Base-by-base conservation (phyloP, 2,888 invertebrate species). In the Strigamia crassipes region DNA sequence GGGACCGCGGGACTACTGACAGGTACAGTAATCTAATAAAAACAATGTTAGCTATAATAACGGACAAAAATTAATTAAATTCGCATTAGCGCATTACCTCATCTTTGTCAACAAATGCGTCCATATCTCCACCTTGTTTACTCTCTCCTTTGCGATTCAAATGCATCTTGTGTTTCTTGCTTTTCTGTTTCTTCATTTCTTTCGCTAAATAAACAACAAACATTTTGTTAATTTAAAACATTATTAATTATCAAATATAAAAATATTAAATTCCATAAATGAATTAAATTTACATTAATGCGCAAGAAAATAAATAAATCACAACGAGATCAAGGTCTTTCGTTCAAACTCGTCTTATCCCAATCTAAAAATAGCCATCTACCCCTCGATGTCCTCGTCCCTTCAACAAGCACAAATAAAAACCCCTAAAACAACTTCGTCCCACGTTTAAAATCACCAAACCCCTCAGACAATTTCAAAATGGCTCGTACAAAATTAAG, bases 51-150 rank as follows among this genome's bases (percentile, higher is more conserved):
- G 1, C 2, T 46, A 13, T 46, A 15, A 46, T 4, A 15, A 46
- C n/a, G 4, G 10, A 42, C 73, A 21, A 73, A 73, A 18, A 61
- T 21, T 9, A 61, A 61, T 9, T 61, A 6, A 78, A 34, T 27
- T 27, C 27, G 3, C 27, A 9, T 9, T 10, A 4, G 0, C 3
- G 21, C n/a, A 4, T 38, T 61, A 81, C 81, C 66, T 81, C 51
- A 41, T 82, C 79, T 41, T 82, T 83, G 73, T 85, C 85, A 42
- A 85, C 83, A 83, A 86, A 86, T 2, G 86, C 86, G 84, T 86
- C 86, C 86, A 86, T 86, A 79, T 86, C 86, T 10, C 85, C 83
- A 0, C 86, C 86, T 73, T 84, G 84, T 80, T 85, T 85, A 23
- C 81, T 83, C 42, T 85, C 84, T 8, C 85, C 86, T 82, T 85